Evolutionary conservation across 2,797 vertebrate species (phyloP).

Genomic region (Crax fasciolata): DNA sequence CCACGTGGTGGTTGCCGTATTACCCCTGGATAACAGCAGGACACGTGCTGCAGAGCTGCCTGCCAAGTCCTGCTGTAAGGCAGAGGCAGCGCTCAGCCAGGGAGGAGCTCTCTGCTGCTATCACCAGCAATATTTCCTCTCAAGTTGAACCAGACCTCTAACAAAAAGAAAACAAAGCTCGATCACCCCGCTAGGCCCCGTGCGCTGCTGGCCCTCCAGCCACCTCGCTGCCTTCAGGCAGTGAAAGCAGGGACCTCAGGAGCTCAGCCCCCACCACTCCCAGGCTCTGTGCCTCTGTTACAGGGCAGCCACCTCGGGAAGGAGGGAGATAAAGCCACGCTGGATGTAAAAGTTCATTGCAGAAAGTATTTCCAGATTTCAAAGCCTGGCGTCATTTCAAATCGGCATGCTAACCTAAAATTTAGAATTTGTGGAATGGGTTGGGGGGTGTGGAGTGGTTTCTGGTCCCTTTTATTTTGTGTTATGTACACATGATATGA

Average conservation of each 20-base stretch:
- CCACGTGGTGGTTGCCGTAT: neutral
- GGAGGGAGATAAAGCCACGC: conserved; percentile 40
- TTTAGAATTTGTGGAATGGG: conserved; percentile 33
- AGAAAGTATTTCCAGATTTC: conserved; percentile 68
- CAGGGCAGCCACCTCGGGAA: conserved; percentile 44
- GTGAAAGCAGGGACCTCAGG: neutral
- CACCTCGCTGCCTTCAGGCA: neutral
- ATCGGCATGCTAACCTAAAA: conserved; percentile 15
- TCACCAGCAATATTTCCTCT: neutral
- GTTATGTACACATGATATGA: conserved; percentile 21
- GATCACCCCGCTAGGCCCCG: neutral
- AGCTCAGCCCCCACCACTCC: neutral
- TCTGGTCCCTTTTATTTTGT: conserved; percentile 65
- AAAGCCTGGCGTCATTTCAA: conserved; percentile 51
- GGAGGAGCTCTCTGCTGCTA: neutral
- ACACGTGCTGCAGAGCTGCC: neutral
- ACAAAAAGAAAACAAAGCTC: neutral
- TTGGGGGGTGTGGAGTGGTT: neutral
- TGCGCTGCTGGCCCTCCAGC: neutral
- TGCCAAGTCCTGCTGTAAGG: neutral
- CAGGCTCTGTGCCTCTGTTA: neutral
- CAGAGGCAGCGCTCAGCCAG: neutral
- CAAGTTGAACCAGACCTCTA: neutral
- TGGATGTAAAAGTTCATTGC: conserved; percentile 38
- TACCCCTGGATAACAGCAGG: neutral